Percentiles rank a stretch among this genome's conserved stretches.
Conservation (phyloP, 2,888 invertebrate genomes). For the Dolomedes plantarius region DNA sequence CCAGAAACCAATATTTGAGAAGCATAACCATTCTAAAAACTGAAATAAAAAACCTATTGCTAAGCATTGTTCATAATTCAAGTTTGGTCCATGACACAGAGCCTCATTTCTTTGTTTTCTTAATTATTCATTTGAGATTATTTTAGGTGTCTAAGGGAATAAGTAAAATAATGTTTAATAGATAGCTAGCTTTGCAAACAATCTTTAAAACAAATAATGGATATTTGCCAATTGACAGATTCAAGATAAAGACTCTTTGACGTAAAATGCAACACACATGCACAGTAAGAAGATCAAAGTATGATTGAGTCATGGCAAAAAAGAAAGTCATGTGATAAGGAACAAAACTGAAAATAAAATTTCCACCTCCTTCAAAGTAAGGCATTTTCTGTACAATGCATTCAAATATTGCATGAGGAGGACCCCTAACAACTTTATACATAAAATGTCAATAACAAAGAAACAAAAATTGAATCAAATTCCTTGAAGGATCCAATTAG, state of each 20-base stretch:
- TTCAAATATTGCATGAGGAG: slow-evolving; percentile 13
- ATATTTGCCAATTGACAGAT: too few species aligned
- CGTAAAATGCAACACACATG: too few species aligned
- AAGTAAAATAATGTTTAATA: too few species aligned
- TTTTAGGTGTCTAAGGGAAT: too few species aligned
- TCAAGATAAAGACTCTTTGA: too few species aligned
- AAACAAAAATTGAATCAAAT: not conserved
- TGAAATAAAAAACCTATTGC: slow-evolving; percentile 24
- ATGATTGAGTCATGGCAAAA: not conserved
- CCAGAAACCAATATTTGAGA: too few species aligned
- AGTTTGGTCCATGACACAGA: slow-evolving; percentile 30
- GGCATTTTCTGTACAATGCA: not conserved
- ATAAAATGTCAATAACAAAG: not conserved
- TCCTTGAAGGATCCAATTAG: not conserved
- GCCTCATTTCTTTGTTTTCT: too few species aligned
- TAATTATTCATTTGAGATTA: too few species aligned
- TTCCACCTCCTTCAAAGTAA: not conserved
- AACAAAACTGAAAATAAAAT: not conserved
- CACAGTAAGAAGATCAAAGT: too few species aligned
- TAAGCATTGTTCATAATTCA: slow-evolving; percentile 33
- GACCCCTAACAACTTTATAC: not conserved
- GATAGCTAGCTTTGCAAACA: too few species aligned
- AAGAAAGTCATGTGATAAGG: not conserved
- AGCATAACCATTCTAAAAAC: too few species aligned
- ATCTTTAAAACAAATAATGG: too few species aligned